Evolutionary conservation across 2,113 vertebrate genomes (phyloP).

Genomic region (Leucopternis melanops): DNA sequence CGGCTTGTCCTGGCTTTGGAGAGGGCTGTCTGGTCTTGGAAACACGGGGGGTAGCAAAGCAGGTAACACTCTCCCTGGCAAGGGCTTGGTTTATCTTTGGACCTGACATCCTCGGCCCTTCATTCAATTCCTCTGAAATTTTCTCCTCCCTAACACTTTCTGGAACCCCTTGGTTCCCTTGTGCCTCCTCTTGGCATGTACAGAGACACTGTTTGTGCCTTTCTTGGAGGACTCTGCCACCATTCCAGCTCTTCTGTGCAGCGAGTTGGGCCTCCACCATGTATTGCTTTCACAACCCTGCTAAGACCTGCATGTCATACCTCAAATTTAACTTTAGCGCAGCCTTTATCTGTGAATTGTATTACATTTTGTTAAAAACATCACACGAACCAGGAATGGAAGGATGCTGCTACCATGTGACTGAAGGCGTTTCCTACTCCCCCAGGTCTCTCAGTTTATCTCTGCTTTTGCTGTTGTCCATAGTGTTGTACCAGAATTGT

Average conservation of each 20-base stretch:
- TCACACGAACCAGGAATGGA: background rate
- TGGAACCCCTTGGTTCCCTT: background rate
- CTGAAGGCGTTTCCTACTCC: background rate
- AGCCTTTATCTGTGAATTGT: background rate
- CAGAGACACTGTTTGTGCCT: background rate
- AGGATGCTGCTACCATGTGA: background rate
- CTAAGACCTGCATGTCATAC: background rate
- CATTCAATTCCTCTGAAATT: background rate
- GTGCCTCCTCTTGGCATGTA: background rate
- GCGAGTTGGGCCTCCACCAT: background rate
- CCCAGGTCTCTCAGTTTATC: background rate
- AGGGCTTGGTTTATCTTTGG: background rate
- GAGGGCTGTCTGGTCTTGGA: background rate
- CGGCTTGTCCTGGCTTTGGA: background rate
- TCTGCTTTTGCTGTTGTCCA: background rate
- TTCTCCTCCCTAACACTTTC: background rate
- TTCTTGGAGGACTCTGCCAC: background rate
- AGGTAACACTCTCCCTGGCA: background rate
- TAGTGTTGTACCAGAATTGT: background rate
- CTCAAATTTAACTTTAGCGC: background rate
- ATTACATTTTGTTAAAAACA: background rate
- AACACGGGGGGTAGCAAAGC: background rate
- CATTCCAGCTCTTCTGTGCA: background rate
- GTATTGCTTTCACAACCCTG: background rate
- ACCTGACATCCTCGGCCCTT: background rate